These are phyloP conservation scores for Drosophila neotestacea DNA, from an alignment of 2,888 invertebrate genomes.

Conservation along the genomic window DNA sequence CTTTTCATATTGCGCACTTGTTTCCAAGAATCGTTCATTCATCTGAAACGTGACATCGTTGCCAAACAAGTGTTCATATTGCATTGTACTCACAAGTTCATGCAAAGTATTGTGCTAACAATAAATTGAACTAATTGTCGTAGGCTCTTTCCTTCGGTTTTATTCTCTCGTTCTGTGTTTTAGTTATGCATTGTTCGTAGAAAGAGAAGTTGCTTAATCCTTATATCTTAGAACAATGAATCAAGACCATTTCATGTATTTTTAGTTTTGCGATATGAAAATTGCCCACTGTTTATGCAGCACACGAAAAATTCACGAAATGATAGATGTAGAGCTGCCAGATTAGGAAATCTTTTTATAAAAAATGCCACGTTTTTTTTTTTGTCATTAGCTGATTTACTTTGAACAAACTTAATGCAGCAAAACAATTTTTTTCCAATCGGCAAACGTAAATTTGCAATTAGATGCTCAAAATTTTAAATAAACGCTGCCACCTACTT, in stretches of 20 bases:
- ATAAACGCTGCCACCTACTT: too few species aligned
- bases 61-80: constrained; percentile 39
- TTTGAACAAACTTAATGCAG: too few species aligned
- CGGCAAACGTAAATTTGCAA: too few species aligned
- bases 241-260: not conserved
- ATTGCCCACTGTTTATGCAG: too few species aligned
- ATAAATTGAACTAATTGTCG: constrained; percentile 62
- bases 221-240: not conserved
- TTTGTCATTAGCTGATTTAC: too few species aligned
- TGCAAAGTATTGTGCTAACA: constrained; percentile 22
- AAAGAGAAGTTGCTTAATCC: not conserved
- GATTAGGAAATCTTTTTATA: too few species aligned
- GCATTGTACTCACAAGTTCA: constrained; percentile 13
- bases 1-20: constrained; percentile 51
- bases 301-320: too few species aligned
- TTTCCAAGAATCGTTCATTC: constrained; percentile 44
- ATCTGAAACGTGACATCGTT: constrained; percentile 55
- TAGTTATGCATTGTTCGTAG: not conserved
- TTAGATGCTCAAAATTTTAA: too few species aligned
- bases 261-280: too few species aligned
- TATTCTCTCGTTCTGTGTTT: not conserved
- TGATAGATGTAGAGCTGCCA: too few species aligned
- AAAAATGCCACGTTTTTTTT: too few species aligned
- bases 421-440: too few species aligned
- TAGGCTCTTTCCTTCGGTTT: not conserved